phyloP scores from a whole-genome alignment of 2,888 invertebrate genomes.

The Drosophila siamana region DNA sequence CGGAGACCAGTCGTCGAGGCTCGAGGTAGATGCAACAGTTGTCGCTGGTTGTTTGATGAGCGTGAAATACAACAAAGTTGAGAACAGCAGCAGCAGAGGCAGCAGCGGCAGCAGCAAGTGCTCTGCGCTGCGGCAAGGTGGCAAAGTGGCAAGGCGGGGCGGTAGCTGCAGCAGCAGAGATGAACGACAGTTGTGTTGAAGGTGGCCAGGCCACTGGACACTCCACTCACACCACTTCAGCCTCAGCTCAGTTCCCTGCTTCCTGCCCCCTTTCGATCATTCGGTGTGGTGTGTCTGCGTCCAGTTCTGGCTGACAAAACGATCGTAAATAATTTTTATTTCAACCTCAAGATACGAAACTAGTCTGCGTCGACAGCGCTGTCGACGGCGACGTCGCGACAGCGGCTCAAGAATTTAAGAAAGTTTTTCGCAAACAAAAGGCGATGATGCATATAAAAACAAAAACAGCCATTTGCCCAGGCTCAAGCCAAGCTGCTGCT shows the following conservation, averaged over 20 bases:
- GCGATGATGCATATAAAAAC: constrained; percentile 67
- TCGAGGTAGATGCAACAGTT: constrained; percentile 69
- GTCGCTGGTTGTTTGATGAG: constrained; percentile 78
- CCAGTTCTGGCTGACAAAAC: constrained; percentile 82
- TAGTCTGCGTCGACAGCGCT: constrained; percentile 69
- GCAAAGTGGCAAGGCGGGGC: constrained; percentile 32
- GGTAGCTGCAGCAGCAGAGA: constrained; percentile 34
- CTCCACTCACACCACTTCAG: no score
- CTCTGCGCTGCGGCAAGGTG: constrained; percentile 40
- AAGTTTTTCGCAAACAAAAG: constrained; percentile 82
- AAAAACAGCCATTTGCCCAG: constrained; percentile 31
- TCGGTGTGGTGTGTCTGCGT: constrained; percentile 10
- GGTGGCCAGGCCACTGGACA: constrained; percentile 66
- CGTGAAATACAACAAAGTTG: constrained; percentile 78
- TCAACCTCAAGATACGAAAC: constrained; percentile 80
- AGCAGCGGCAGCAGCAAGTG: constrained; percentile 59
- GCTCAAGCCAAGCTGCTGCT: background rate
- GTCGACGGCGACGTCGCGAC: constrained; percentile 32
- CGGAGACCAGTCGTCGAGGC: constrained; percentile 14
- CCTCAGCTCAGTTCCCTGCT: no score
- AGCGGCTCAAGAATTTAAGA: constrained; percentile 76
- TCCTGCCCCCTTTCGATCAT: constrained; percentile 7
- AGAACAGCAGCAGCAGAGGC: constrained; percentile 58
- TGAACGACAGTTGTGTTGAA: constrained; percentile 69
- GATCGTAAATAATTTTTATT: constrained; percentile 85